Percentiles rank a stretch among this genome's conserved stretches.
phyloP scores from a whole-genome alignment of 2,888 invertebrate species.

The Brenthis hecate region DNA sequence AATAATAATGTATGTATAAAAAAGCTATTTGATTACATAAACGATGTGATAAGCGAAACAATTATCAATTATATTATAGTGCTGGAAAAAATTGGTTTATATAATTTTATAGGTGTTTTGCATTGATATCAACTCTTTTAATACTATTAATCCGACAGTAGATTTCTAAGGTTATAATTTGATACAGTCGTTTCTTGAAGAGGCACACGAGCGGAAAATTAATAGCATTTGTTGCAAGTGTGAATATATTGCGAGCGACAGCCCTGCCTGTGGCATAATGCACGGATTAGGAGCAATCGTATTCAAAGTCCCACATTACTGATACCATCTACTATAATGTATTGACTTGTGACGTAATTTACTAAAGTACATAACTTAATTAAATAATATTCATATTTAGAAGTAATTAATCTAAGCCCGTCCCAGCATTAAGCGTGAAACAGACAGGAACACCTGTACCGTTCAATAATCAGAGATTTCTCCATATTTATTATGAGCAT shows the following conservation, averaged over 20 bases:
- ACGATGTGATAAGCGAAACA: too few relatives aligned
- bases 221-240: conserved; percentile 70
- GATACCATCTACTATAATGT: conserved; percentile 35
- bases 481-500: conserved; percentile 29
- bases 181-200: conserved; percentile 55
- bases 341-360: conserved; percentile 30
- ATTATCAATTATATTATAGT: too few relatives aligned
- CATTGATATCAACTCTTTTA: conserved; percentile 14
- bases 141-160: conserved; percentile 39
- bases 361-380: conserved; percentile 3
- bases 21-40: too few relatives aligned
- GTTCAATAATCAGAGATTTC: conserved; percentile 19
- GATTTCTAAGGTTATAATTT: conserved; percentile 59
- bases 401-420: conserved; percentile 14
- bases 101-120: too few relatives aligned
- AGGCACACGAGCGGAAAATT: conserved; percentile 77
- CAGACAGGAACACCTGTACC: conserved; percentile 13
- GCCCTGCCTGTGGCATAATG: conserved; percentile 51
- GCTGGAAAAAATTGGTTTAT: too few relatives aligned
- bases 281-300: conserved; percentile 53
- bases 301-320: conserved; percentile 43
- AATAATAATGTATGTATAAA: not conserved
- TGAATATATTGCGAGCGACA: conserved; percentile 56
- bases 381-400: conserved; percentile 8
- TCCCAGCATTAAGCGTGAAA: conserved; percentile 9